These are phyloP conservation scores for Peromyscus attwateri DNA, from an alignment of 2,797 vertebrate genomes.

Conservation along the genomic window DNA sequence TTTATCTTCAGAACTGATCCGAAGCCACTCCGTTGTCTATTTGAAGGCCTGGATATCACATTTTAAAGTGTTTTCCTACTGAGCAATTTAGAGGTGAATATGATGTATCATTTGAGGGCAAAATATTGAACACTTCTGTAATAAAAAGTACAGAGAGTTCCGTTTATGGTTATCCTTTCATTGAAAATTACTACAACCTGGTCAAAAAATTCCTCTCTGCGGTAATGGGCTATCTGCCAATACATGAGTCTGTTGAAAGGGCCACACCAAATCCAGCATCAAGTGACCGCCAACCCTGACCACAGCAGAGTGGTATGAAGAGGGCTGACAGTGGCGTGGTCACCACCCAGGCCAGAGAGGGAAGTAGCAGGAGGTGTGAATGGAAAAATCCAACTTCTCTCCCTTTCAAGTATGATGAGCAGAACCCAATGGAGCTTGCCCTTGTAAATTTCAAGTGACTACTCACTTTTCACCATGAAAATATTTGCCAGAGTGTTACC, in stretches of 20 bases:
- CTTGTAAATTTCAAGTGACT: slow-evolving; percentile 15
- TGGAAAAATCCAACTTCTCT: slow-evolving; percentile 73
- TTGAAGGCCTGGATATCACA: slow-evolving; percentile 30
- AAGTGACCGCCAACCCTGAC: slow-evolving; percentile 67
- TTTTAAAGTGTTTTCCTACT: slow-evolving; percentile 67
- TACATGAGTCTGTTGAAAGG: slow-evolving; percentile 76
- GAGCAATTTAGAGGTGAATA: slow-evolving; percentile 68
- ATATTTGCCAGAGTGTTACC: neutral
- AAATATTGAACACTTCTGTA: slow-evolving; percentile 76
- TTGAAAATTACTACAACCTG: slow-evolving; percentile 78
- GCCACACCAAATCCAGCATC: slow-evolving; percentile 68
- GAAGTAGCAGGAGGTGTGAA: slow-evolving; percentile 49
- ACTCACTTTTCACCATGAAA: slow-evolving; percentile 23
- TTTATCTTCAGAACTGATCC: slow-evolving; percentile 47
- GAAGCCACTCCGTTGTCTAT: neutral
- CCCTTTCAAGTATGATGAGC: slow-evolving; percentile 40
- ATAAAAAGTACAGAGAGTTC: slow-evolving; percentile 80
- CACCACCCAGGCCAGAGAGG: slow-evolving; percentile 60
- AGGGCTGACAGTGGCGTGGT: slow-evolving; percentile 3
- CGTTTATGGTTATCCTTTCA: slow-evolving; percentile 77
- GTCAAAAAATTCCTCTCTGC: slow-evolving; percentile 70
- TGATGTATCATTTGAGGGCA: slow-evolving; percentile 55
- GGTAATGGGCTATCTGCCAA: slow-evolving; percentile 71
- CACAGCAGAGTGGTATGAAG: slow-evolving; percentile 67
- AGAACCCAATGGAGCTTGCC: slow-evolving; percentile 49